phyloP scores from a whole-genome alignment of 2,797 vertebrate genomes.

The Sebastes iracundus region DNA sequence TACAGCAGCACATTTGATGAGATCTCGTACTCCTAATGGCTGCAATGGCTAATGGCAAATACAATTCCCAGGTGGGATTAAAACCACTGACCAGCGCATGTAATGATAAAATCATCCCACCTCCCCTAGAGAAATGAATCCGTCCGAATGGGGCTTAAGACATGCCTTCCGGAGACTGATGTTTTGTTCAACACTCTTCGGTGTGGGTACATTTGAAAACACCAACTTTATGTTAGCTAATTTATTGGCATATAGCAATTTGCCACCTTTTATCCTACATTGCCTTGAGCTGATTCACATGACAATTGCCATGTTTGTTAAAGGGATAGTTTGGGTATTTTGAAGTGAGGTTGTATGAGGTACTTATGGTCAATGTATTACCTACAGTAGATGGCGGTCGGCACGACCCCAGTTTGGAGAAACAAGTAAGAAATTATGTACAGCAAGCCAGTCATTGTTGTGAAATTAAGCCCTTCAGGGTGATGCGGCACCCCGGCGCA shows the following conservation, averaged over 20 bases:
- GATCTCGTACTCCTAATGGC: neutral
- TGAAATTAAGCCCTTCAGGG: too few species aligned
- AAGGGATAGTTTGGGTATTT: neutral
- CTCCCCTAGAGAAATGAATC: neutral
- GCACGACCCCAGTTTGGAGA: too few species aligned
- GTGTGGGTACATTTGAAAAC: too few species aligned
- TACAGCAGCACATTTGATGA: neutral
- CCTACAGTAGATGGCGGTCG: too few species aligned
- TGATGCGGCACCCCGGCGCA: too few species aligned
- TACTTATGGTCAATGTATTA: too few species aligned
- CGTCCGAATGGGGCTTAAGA: neutral
- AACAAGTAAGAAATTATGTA: too few species aligned
- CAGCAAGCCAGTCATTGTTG: too few species aligned
- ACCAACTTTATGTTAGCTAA: neutral
- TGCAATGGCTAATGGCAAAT: neutral
- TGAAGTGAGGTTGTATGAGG: too few species aligned
- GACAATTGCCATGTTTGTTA: neutral
- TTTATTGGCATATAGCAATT: neutral
- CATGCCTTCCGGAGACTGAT: neutral
- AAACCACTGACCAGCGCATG: neutral
- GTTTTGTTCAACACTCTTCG: neutral
- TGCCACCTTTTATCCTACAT: neutral
- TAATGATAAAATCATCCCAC: neutral
- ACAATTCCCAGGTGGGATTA: neutral
- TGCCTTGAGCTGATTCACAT: neutral